A percentile compares a stretch with the other conserved stretches of the same genome.
Conservation (phyloP, 2,113 vertebrate genomes). For the Alexandromys fortis region DNA sequence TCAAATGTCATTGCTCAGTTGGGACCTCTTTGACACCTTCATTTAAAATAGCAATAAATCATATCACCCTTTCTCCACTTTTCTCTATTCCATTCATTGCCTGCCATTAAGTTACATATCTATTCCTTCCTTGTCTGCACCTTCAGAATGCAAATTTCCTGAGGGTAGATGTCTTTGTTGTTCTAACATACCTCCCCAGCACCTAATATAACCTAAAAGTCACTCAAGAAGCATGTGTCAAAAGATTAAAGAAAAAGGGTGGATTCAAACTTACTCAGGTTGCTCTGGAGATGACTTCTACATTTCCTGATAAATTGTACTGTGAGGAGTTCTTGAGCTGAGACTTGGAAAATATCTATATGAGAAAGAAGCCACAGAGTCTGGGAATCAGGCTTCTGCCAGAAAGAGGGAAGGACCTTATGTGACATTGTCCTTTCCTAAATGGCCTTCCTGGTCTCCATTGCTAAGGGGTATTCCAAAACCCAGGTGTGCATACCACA, state of each 20-base stretch:
- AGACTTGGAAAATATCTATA: background rate
- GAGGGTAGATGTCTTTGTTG: background rate
- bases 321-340: background rate
- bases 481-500: background rate
- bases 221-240: constrained; percentile 22
- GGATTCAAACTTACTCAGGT: background rate
- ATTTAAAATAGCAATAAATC: constrained; percentile 17
- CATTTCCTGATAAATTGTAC: background rate
- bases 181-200: background rate
- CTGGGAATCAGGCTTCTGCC: background rate
- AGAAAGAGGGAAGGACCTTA: background rate
- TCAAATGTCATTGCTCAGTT: background rate
- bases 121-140: background rate
- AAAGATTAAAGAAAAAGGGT: background rate
- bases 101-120: background rate
- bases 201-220: background rate
- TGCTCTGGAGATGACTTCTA: constrained; percentile 17
- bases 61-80: constrained; percentile 12
- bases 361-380: background rate
- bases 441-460: background rate
- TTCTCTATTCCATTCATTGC: background rate
- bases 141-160: constrained; percentile 40
- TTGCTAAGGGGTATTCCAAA: background rate
- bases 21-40: background rate
- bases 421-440: background rate